Evolutionary conservation across 2,888 invertebrate genomes (phyloP).

Genomic region (Hyalella azteca): DNA sequence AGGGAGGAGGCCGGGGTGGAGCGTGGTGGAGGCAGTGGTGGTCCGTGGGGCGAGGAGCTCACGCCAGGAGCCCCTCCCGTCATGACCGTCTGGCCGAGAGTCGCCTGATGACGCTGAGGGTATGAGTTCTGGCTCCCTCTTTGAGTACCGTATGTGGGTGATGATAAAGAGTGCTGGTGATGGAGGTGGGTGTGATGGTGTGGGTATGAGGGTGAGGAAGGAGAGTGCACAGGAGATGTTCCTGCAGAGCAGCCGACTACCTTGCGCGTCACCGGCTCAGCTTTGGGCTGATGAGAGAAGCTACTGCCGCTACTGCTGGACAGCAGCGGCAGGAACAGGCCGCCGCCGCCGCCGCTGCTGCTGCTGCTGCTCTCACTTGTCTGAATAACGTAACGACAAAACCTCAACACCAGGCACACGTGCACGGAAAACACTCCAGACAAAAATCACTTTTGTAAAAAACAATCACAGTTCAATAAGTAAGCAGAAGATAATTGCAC

Average conservation of each 20-base stretch:
- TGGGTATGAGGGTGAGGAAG: slow-evolving; percentile 30
- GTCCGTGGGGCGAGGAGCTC: slow-evolving; percentile 2
- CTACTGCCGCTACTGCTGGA: background rate
- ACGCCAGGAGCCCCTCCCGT: background rate
- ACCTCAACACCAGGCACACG: background rate
- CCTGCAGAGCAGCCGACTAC: slow-evolving; percentile 26
- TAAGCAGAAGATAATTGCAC: background rate
- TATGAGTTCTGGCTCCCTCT: background rate
- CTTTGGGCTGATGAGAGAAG: slow-evolving; percentile 5
- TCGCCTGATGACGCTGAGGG: background rate
- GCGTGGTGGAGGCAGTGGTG: slow-evolving; percentile 6
- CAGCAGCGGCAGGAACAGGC: slow-evolving; percentile 5
- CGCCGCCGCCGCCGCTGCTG: too few relatives aligned
- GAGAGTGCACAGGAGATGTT: slow-evolving; percentile 28
- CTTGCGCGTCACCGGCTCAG: slow-evolving; percentile 22
- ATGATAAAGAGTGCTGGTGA: background rate
- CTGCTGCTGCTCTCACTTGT: background rate
- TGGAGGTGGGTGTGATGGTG: slow-evolving; percentile 18
- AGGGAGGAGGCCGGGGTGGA: slow-evolving; percentile 1
- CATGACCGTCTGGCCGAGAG: background rate
- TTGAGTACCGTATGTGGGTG: background rate
- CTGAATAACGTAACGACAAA: slow-evolving; percentile 2
- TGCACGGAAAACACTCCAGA: background rate
- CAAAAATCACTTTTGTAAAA: background rate
- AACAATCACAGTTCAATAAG: background rate